A percentile compares a stretch with the other conserved stretches of the same genome.
Conservation (phyloP, 2,888 invertebrate genomes). For the Allygus modestus region DNA sequence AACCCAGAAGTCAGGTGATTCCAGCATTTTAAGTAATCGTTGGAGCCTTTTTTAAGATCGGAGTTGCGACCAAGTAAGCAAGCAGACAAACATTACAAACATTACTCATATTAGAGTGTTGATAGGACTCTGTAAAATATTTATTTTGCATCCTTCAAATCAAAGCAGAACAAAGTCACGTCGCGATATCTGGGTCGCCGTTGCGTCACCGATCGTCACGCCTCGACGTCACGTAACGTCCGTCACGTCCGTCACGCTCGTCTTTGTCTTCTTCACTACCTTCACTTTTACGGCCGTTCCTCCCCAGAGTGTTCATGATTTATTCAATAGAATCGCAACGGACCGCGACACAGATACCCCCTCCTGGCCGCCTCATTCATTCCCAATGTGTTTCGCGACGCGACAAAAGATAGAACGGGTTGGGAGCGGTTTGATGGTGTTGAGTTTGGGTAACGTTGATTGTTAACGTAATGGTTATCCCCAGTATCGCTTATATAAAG, state of each 20-base stretch:
- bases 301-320: constrained; percentile 29
- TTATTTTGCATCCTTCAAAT: background rate
- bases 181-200: constrained; percentile 40
- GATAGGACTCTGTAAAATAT: no score
- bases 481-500: background rate
- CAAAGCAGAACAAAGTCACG: background rate
- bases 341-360: constrained; percentile 9
- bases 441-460: background rate
- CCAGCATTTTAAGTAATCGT: no score
- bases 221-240: background rate
- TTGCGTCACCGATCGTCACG: constrained; percentile 2
- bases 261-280: constrained; percentile 55
- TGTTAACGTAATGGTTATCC: background rate
- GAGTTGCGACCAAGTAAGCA: no score
- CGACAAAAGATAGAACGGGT: no score
- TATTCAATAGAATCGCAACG: constrained; percentile 30
- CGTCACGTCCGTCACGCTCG: constrained; percentile 17
- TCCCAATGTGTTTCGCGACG: no score
- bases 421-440: no score
- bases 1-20: no score
- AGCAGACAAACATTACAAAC: no score
- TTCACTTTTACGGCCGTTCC: constrained; percentile 48
- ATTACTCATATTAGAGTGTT: no score
- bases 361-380: no score
- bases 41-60: no score